Evolutionary conservation across 1,140 invertebrate species (phyloP), one percentile per base, ranked within the genome.

Genomic region (Brachionus asplanchnoidis): DNA sequence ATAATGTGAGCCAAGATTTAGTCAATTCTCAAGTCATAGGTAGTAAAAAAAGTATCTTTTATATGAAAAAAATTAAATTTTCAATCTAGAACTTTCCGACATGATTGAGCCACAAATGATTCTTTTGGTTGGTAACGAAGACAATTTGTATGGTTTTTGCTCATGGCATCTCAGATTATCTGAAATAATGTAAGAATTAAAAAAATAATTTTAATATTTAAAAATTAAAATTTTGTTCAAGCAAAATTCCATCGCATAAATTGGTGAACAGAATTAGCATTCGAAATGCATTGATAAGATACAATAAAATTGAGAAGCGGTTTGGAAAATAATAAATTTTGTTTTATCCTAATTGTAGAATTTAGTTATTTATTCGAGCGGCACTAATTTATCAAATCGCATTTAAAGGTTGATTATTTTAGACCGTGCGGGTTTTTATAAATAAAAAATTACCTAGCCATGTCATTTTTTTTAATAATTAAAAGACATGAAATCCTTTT

Each of bases 51-150:
- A 23, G 8, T 32, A 1, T 32, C 53, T 23, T 23, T 82, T 1
- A 17, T 28, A 17, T 82, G n/a, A 36, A 44, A 40, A 46, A 20
- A 46, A 17, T 65, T 65, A 2, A 26, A 8, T 44, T 60, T 65
- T 20, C 40, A 65, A 53, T n/a, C 6, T 1, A 82, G 79, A 68
- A 36, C 11, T 44, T 9, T 82, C 53, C 17, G 79, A 46, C 20
- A 44, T 82, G 32, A 82, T 42, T 11, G 79, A 80, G 17, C 77
- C 77, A n/a, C 44, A 80, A 40, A 80, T 80, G 77, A 26, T 80
- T 12, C 9, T 80, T 23, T 14, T 42, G 26, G 40, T 80, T 36
- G 77, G 77, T 26, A 56, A 26, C 20, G 42, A 80, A n/a, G 46
- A 80, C 20, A 32, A 44, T 56, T 28, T 65, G 26, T 60, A 26